Evolutionary conservation across 1,140 invertebrate species (phyloP), one percentile per base, ranked within the genome.

Genomic region (Aphidius gifuensis): DNA sequence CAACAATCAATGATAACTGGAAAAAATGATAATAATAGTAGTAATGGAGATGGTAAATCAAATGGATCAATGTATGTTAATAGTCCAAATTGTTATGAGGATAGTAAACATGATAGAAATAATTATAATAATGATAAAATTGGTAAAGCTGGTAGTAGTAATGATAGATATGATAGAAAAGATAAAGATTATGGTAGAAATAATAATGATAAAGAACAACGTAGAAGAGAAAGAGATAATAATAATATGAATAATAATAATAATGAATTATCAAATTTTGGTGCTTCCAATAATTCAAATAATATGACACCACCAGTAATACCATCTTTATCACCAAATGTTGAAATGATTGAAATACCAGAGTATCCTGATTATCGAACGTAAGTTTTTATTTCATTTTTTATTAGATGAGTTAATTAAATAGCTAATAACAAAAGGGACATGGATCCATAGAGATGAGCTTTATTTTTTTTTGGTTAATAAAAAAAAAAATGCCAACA

Each of bases 201-300:
- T 42, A 40, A 55, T 42, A 55, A 55, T 9, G 53, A 55, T 5
- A 55, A 40, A 16, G 53, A 55, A 1, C 39, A 43, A 40, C 53
- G 53, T 9, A 55, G 16, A 39, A 39, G 50, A 39, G 50, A 53
- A 39, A 53, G 50, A n/a, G 50, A 53, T 53, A 39, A 53, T 53
- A 53, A 38, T 53, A 38, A 23, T 4, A 21, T 38, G 38, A 38
- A 38, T 39, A 39, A 6, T 6, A 55, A 43, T 32, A 7, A 16
- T 40, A 55, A 40, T 11, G 53, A 55, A 55, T 55, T 55, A 4
- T 16, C 53, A 5, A 21, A 16, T 21, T 9, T n/a, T 42, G 53
- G 53, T 40, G 16, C 39, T 55, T 5, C 53, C 53, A 55, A 16
- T 55, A n/a, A 42, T 9, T 5, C 39, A 9, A 40, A 3, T 40